Base-by-base conservation (phyloP, 2,797 vertebrate genomes). In the Decapterus maruadsi region DNA sequence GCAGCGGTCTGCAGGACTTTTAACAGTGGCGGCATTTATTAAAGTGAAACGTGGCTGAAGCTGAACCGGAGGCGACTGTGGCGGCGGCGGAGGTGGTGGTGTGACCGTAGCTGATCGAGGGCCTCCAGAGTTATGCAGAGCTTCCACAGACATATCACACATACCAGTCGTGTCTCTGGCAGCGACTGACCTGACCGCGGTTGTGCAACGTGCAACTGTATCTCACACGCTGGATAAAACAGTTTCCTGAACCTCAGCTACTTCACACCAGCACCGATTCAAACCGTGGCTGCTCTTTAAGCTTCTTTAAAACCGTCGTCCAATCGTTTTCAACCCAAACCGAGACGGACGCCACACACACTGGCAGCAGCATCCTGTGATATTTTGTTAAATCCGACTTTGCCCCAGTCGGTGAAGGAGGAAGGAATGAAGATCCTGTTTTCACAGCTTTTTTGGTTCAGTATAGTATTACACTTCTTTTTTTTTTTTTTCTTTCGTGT, bases 161-260 rank as follows among this genome's bases (percentile, higher is more conserved):
- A 92, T 91, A 88, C 87, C 87, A 86, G 73, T 75, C 77, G 31
- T 69, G 74, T 75, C 81, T 88, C 75, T 79, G 85, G 85, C 76
- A 61, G 55, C 29, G 68, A 70, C 66, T 7, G 56, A 86, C 78
- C 77, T 63, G 53, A 88, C 90, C 87, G 43, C 67, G 55, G 78
- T 84, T 89, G 86, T 84, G 83, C 70, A 91, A 89, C 80, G 29
- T 53, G 80, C 54, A 84, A 80, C 78, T 79, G 48, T 56, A 86
- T 71, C 57, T 83, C 68, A n/a, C 19, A 4, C 29, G 3, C 26
- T n/a, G 71, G 66, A 77, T 48, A 62, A 83, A 85, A 81, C 34
- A 72, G 50, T 66, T 68, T 31, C 60, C 70, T 1, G 55, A 55
- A 53, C 19, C 26, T 50, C 26, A 70, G 62, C 58, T 57, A 19